These are phyloP conservation scores for Eubasilissa regina DNA, from an alignment of 1,140 invertebrate genomes.

Conservation along the genomic window DNA sequence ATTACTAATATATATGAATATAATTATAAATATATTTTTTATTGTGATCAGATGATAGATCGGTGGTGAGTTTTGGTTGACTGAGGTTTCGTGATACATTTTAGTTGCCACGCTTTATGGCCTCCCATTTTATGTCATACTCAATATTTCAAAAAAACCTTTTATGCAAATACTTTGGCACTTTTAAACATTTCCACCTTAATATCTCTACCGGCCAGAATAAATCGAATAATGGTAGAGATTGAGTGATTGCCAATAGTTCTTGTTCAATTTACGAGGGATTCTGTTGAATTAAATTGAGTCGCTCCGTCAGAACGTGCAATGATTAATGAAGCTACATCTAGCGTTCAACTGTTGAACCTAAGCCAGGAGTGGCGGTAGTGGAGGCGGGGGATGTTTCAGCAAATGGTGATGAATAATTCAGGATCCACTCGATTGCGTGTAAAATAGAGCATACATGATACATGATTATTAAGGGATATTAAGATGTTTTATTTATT, in stretches of 20 bases:
- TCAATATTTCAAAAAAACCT: too few species aligned
- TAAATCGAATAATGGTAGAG: too few species aligned
- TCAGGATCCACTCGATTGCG: conserved; percentile 40
- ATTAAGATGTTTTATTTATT: conserved; percentile 45
- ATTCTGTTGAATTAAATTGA: conserved; percentile 27
- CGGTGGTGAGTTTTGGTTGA: too few species aligned
- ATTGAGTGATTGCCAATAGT: background rate
- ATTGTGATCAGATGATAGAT: too few species aligned
- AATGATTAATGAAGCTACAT: conserved; percentile 32
- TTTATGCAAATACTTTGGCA: too few species aligned
- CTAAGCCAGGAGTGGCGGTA: background rate
- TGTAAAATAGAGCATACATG: conserved; percentile 38
- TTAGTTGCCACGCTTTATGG: too few species aligned
- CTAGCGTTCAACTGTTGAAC: conserved; percentile 28
- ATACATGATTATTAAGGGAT: conserved; percentile 36
- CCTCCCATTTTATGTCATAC: too few species aligned
- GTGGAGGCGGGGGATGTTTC: background rate
- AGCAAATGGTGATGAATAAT: conserved; percentile 46
- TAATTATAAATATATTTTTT: too few species aligned
- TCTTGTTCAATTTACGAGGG: background rate
- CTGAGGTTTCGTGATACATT: too few species aligned
- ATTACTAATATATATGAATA: too few species aligned
- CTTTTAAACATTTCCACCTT: too few species aligned
- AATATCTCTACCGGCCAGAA: too few species aligned
- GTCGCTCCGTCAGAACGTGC: conserved; percentile 27